Conservation (phyloP, 37 sponge, comb jelly and placozoan genomes). For the Cladorhizidae sp. region DNA sequence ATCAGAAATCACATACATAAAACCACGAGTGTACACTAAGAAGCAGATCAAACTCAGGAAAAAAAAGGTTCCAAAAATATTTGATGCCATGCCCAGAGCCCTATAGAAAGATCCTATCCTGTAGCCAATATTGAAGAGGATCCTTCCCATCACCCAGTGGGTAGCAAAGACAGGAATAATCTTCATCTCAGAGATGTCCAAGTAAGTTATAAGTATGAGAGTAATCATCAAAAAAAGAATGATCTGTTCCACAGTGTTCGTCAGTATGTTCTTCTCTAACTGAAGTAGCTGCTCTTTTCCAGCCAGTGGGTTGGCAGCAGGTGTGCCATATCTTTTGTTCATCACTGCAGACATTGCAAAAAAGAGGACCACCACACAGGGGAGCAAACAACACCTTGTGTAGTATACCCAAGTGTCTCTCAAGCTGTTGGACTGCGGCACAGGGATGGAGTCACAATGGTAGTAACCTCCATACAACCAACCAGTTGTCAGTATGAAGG, state of each 20-base stretch:
- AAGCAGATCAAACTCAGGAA: constrained; percentile 19
- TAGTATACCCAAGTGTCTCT: constrained; percentile 30
- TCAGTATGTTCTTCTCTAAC: constrained; percentile 40
- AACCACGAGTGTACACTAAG: constrained; percentile 37
- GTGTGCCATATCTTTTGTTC: constrained; percentile 7
- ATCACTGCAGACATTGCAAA: constrained; percentile 11
- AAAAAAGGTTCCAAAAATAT: constrained; percentile 15
- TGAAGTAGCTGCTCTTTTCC: constrained; percentile 49
- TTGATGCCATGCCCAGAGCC: constrained; percentile 36
- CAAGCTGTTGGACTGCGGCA: constrained; percentile 33
- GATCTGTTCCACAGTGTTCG: constrained; percentile 67
- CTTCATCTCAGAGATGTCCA: constrained; percentile 57
- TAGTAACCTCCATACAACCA: constrained; percentile 54
- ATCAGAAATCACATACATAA: constrained; percentile 16
- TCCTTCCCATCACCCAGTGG: constrained; percentile 40
- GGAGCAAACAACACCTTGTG: constrained; percentile 44
- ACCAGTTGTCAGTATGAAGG: neutral
- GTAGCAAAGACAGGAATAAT: constrained; percentile 45
- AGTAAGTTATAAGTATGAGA: constrained; percentile 21
- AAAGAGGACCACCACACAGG: constrained; percentile 13
- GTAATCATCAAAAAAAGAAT: neutral
- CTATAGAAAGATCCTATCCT: constrained; percentile 42
- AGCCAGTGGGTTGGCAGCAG: constrained; percentile 35
- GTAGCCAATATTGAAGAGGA: constrained; percentile 64
- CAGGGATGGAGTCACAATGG: constrained; percentile 39